Conservation (phyloP, 2,797 vertebrate species). For the Choloepus didactylus region DNA sequence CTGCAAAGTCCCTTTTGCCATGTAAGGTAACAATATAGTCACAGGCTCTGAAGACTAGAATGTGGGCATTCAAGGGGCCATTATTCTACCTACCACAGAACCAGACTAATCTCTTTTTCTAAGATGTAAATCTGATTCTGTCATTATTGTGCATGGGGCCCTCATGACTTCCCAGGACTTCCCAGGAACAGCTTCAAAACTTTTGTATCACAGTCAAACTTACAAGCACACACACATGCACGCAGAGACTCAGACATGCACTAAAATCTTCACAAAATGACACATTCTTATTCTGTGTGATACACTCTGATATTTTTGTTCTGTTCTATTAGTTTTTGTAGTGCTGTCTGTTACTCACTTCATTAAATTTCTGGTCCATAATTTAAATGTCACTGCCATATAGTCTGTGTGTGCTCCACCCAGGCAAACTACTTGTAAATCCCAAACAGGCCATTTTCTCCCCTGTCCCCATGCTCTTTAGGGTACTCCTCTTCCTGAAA, state of each 20-base stretch:
- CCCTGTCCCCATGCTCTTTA: too few relatives aligned
- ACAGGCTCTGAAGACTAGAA: not conserved
- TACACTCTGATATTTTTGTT: not conserved
- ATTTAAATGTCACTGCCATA: not conserved
- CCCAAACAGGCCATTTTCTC: not conserved
- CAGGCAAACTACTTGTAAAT: not conserved
- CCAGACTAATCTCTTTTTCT: not conserved
- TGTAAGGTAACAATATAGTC: not conserved
- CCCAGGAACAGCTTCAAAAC: not conserved
- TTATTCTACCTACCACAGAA: not conserved
- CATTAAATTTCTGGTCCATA: not conserved
- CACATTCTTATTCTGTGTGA: not conserved
- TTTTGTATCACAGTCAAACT: not conserved
- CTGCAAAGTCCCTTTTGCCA: too few relatives aligned
- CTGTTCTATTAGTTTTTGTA: not conserved
- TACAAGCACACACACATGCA: not conserved
- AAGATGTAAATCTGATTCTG: not conserved
- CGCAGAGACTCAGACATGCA: not conserved
- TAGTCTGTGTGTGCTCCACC: not conserved
- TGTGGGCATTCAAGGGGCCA: not conserved
- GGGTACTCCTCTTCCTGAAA: not conserved
- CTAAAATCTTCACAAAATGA: not conserved
- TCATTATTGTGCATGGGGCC: not conserved
- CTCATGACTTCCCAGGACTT: not conserved
- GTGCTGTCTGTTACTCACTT: not conserved